phyloP scores from a whole-genome alignment of 64 coral and sea anemone species.

The Astreopora myriophthalma region DNA sequence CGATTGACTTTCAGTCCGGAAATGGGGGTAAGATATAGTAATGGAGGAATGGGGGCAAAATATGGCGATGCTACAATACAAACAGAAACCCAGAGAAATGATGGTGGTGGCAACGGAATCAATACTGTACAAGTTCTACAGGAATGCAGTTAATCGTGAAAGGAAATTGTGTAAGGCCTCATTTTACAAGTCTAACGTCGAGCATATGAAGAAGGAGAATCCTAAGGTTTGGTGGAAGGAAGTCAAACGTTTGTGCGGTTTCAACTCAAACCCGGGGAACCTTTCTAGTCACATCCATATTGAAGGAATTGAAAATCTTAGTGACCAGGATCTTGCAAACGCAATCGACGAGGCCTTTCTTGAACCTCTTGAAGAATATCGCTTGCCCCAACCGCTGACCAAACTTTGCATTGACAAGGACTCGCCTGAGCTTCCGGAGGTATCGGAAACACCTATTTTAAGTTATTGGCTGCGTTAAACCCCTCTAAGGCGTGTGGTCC shows the following conservation, averaged over 20 bases:
- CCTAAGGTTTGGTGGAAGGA: conserved; percentile 3
- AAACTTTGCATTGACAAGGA: neutral
- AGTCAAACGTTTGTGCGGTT: neutral
- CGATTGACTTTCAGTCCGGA: too few relatives aligned
- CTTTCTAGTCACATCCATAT: neutral
- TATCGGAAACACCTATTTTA: too few relatives aligned
- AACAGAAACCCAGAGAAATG: too few relatives aligned
- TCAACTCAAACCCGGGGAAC: neutral
- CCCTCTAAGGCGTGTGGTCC: too few relatives aligned
- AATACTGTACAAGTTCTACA: neutral
- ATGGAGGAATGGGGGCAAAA: too few relatives aligned
- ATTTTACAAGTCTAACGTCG: neutral
- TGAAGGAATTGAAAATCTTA: conserved; percentile 17
- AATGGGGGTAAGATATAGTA: too few relatives aligned
- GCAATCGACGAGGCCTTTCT: neutral
- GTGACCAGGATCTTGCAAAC: neutral
- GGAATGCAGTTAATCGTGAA: neutral
- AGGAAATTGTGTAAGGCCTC: neutral
- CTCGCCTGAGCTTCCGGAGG: neutral
- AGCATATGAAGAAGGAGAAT: neutral
- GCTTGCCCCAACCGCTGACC: too few relatives aligned
- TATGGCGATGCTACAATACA: too few relatives aligned
- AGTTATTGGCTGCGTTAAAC: too few relatives aligned
- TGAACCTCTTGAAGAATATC: too few relatives aligned
- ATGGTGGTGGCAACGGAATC: neutral